Conservation (phyloP, 2,113 vertebrate genomes). For the Halichoerus grypus region DNA sequence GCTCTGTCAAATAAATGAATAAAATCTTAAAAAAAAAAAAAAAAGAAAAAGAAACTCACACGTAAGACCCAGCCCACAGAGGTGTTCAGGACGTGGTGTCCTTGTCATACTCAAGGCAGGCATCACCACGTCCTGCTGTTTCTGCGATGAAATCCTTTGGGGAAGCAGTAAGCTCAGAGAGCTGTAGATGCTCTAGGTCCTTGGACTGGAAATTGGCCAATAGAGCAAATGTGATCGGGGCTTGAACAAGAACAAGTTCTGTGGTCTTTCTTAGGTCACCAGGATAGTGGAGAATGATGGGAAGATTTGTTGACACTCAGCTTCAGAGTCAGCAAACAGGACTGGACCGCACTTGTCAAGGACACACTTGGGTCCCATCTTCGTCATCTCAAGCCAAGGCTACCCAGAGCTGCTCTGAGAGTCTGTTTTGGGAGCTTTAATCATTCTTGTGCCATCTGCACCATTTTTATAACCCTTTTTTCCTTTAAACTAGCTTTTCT, state of each 20-base stretch:
- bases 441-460: not conserved
- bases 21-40: not conserved
- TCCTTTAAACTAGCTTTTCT: not conserved
- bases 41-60: not conserved
- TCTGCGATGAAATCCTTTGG: not conserved
- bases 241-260: not conserved
- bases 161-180: not conserved
- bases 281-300: not conserved
- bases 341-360: not conserved
- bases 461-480: not conserved
- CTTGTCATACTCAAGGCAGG: not conserved
- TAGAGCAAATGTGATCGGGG: not conserved
- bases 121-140: fast-evolving
- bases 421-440: not conserved
- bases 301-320: not conserved
- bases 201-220: not conserved
- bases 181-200: not conserved
- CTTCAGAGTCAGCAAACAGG: not conserved
- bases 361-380: not conserved
- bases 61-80: fast-evolving
- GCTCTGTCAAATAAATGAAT: not conserved
- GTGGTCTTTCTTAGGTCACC: not conserved
- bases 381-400: not conserved
- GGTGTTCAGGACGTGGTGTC: not conserved
- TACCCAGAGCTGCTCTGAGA: not conserved